Percentiles rank a stretch among this genome's conserved stretches.
Conservation (phyloP, 1,140 invertebrate genomes). For the Zaprionus inermis region DNA sequence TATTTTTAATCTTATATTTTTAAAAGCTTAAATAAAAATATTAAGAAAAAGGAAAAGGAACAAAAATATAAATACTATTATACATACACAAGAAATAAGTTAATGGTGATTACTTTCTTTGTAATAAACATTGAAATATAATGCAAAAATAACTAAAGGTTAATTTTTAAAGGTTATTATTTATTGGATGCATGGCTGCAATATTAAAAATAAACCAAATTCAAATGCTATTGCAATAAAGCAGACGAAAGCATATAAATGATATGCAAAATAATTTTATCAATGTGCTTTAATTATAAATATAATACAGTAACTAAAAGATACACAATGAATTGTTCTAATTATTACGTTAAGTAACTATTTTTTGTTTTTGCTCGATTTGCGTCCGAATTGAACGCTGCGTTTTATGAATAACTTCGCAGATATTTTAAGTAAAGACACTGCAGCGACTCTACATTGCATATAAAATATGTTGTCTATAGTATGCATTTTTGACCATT, state of each 20-base stretch:
- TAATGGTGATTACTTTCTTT: neutral
- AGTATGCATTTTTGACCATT: neutral
- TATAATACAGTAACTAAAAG: neutral
- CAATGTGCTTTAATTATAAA: neutral
- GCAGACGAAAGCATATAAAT: slow-evolving; percentile 2
- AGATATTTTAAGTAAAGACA: neutral
- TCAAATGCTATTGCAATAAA: neutral
- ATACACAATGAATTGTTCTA: neutral
- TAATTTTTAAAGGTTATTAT: too few relatives aligned
- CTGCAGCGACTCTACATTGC: neutral
- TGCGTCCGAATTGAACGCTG: too few relatives aligned
- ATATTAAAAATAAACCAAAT: neutral
- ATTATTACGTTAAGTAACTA: neutral
- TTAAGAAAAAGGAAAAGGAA: neutral
- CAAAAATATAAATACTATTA: neutral
- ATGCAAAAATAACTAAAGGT: neutral
- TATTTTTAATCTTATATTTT: slow-evolving; percentile 10
- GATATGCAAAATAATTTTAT: neutral
- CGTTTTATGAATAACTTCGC: neutral
- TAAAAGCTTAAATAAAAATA: slow-evolving; percentile 8
- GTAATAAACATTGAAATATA: too few relatives aligned
- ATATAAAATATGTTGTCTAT: neutral
- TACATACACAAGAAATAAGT: neutral
- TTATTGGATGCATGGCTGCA: too few relatives aligned
- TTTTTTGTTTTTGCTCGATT: neutral